Evolutionary conservation across 2,888 invertebrate genomes (phyloP).

Genomic region (Anagyrus pseudococci): DNA sequence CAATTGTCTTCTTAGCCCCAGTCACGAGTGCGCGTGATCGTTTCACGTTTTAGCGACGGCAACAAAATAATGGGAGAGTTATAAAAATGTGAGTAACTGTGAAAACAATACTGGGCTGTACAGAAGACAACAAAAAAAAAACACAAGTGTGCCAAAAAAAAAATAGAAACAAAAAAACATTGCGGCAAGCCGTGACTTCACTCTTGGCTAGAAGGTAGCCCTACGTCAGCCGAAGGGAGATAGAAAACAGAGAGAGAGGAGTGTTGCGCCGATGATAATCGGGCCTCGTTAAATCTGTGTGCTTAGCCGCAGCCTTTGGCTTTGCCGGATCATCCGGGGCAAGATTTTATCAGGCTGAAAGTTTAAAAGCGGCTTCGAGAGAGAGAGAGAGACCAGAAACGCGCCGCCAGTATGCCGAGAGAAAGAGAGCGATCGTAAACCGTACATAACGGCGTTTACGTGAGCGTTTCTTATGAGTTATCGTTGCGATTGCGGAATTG

Average conservation of each 20-base stretch:
- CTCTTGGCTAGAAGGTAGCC: background rate
- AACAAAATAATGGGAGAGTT: too few species aligned
- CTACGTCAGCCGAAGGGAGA: background rate
- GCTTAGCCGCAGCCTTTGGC: background rate
- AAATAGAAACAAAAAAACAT: too few species aligned
- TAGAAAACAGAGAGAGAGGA: too few species aligned
- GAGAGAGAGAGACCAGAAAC: background rate
- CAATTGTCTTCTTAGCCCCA: too few species aligned
- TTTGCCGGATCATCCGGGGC: background rate
- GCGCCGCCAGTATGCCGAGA: background rate
- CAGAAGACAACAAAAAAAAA: background rate
- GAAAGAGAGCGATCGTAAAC: background rate
- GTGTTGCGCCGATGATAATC: conserved; percentile 2
- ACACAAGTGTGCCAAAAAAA: background rate
- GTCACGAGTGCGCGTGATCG: background rate
- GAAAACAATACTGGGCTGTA: background rate
- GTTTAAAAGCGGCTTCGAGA: background rate
- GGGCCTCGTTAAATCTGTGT: conserved; percentile 26
- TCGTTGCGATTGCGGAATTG: background rate
- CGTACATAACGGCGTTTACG: background rate
- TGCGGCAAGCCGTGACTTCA: background rate
- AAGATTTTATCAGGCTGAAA: background rate
- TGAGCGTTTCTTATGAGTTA: too few species aligned
- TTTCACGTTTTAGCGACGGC: background rate
- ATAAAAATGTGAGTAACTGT: background rate